Base-by-base conservation (phyloP, 2,888 invertebrate species). In the Bimastos eiseni region DNA sequence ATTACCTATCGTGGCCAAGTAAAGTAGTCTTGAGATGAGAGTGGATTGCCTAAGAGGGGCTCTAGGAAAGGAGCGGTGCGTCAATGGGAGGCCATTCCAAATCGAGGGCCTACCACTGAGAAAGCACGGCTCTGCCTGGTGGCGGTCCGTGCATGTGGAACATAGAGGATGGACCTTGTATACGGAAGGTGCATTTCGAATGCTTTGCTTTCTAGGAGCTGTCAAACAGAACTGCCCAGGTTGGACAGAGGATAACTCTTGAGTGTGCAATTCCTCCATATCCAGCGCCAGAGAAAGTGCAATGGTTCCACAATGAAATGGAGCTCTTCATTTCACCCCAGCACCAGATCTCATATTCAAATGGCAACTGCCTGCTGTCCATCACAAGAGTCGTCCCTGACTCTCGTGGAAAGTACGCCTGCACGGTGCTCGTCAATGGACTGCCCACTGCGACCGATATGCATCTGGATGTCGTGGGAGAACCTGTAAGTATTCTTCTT, bases 331-430 rank as follows among this genome's bases (percentile, higher is more conserved):
- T 96, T 93, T 96, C 96, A 0, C 95, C 96, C 88, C 96, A 96
- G 93, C 96, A 96, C 94, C 96, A 97, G 93, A 96, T 97, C 91
- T 96, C 96, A 92, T 97, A 96, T 94, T 96, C 96, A 93, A 97
- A 97, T 94, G 97, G 97, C 91, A 96, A 97, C 92, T 97, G 97
- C 95, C 96, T 97, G 93, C 96, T 97, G 91, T n/a, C 98, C 97
- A 95, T 98, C 97, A 0, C 96, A 21, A 94, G 94, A 92, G 94
- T 94, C 8, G 95, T 95, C 93, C 95, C 94, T 4, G 95, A 92
- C 44, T 94, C 94, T 88, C 91, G 93, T 33, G 94, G 94, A 15
- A 92, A 91, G 13, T 93, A 92, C 92, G 92, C 92, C 2, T 94
- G 94, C 92, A 93, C 92, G 21, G 93, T 94, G 24, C 91, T 92